Percentiles rank a stretch among this genome's conserved stretches.
These are phyloP conservation scores for Zosterops hypoxanthus DNA, from an alignment of 2,113 vertebrate genomes.

Conservation along the genomic window DNA sequence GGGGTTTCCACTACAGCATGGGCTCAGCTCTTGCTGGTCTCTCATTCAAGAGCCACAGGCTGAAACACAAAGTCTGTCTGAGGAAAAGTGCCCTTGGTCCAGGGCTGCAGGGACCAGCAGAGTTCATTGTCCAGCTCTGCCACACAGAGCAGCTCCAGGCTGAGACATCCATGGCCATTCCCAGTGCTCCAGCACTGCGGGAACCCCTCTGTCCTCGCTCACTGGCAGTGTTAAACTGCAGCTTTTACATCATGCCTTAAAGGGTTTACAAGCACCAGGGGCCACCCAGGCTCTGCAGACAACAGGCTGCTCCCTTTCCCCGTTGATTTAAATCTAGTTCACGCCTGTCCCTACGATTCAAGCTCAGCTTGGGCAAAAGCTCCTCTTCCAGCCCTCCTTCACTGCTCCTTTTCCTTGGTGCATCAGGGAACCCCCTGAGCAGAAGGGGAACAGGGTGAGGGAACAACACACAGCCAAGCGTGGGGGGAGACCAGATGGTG, in stretches of 20 bases:
- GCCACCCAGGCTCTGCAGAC: slow-evolving; percentile 42
- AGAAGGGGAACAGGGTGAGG: accelerated
- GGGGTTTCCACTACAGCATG: background rate
- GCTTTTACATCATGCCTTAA: slow-evolving; percentile 26
- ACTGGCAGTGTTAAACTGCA: background rate
- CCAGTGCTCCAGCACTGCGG: background rate
- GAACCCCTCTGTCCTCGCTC: background rate
- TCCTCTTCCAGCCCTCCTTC: background rate
- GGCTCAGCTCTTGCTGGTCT: background rate
- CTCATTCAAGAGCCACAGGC: background rate
- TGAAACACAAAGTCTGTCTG: background rate
- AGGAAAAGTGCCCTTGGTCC: background rate
- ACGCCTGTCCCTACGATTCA: slow-evolving; percentile 17
- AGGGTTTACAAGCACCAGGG: slow-evolving; percentile 59
- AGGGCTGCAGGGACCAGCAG: background rate
- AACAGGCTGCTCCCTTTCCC: slow-evolving; percentile 1
- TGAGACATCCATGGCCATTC: background rate
- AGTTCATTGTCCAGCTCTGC: background rate
- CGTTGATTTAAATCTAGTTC: slow-evolving; percentile 20
- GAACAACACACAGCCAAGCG: accelerated
- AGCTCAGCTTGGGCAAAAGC: background rate
- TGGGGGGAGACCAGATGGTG: background rate
- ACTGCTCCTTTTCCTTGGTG: accelerated
- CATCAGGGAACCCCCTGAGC: background rate
- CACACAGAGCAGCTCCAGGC: background rate